A percentile compares a stretch with the other conserved stretches of the same genome.
phyloP scores from a whole-genome alignment of 2,888 invertebrate genomes.

The Chrysodeixis includens region DNA sequence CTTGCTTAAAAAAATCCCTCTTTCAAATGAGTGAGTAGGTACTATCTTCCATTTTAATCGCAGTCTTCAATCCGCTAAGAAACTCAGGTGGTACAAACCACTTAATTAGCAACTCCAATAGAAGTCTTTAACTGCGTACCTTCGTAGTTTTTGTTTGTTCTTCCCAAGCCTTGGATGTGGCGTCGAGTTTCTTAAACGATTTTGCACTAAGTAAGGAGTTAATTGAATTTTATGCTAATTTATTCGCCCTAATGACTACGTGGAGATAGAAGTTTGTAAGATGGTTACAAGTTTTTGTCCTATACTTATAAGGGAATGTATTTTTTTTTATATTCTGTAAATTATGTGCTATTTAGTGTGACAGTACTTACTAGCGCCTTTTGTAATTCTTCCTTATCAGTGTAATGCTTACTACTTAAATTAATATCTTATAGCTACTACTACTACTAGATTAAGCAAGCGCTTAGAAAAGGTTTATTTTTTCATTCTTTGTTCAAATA shows the following conservation, averaged over 20 bases:
- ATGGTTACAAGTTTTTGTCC: constrained; percentile 17
- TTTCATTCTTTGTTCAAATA: too few species aligned
- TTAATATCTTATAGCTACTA: background rate
- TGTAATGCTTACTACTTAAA: background rate
- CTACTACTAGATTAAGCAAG: too few species aligned
- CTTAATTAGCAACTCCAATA: constrained; percentile 55
- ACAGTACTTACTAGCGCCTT: background rate
- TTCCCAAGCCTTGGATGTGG: constrained; percentile 26
- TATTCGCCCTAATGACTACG: constrained; percentile 69
- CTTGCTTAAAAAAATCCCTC: too few species aligned
- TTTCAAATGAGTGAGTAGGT: too few species aligned
- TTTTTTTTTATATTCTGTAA: background rate
- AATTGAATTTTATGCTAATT: constrained; percentile 76
- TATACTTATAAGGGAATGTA: background rate
- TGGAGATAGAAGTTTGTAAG: constrained; percentile 48
- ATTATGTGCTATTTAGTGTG: background rate
- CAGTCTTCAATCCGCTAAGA: constrained; percentile 7
- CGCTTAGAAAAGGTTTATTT: too few species aligned
- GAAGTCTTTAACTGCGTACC: constrained; percentile 26
- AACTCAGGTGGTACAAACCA: constrained; percentile 35
- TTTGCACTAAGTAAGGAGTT: constrained; percentile 68
- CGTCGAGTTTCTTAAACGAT: constrained; percentile 67
- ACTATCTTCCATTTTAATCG: background rate
- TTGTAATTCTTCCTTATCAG: background rate
- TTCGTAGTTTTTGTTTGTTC: constrained; percentile 46